Evolutionary conservation across 2,113 vertebrate genomes (phyloP).

Genomic region (Balaeniceps rex): DNA sequence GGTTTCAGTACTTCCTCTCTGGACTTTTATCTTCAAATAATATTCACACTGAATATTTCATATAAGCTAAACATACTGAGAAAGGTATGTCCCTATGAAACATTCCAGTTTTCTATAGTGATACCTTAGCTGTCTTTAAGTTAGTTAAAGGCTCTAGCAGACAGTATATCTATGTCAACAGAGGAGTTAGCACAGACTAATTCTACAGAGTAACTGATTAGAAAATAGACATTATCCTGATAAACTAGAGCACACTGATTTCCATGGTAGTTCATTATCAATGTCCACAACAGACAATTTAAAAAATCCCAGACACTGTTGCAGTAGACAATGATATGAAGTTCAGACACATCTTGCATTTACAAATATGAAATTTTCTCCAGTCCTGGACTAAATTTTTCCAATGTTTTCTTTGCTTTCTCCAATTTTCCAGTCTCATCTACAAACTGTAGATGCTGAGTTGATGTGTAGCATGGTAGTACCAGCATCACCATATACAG

Average conservation of each 20-base stretch:
- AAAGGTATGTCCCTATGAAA: neutral
- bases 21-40: neutral
- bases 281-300: neutral
- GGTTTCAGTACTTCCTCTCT: neutral
- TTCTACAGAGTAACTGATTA: neutral
- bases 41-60: neutral
- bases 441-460: neutral
- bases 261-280: neutral
- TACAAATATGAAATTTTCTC: neutral
- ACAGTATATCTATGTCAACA: neutral
- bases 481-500: neutral
- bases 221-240: neutral
- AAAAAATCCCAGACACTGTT: neutral
- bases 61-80: neutral
- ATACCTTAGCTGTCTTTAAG: neutral
- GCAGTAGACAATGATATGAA: neutral
- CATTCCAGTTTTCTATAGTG: neutral
- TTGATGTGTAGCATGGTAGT: neutral
- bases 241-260: neutral
- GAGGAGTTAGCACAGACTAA: neutral
- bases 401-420: neutral
- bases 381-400: neutral
- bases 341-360: neutral
- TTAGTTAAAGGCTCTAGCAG: neutral
- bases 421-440: neutral